Conservation (phyloP, 2,797 vertebrate species). For the Siniperca undulata region DNA sequence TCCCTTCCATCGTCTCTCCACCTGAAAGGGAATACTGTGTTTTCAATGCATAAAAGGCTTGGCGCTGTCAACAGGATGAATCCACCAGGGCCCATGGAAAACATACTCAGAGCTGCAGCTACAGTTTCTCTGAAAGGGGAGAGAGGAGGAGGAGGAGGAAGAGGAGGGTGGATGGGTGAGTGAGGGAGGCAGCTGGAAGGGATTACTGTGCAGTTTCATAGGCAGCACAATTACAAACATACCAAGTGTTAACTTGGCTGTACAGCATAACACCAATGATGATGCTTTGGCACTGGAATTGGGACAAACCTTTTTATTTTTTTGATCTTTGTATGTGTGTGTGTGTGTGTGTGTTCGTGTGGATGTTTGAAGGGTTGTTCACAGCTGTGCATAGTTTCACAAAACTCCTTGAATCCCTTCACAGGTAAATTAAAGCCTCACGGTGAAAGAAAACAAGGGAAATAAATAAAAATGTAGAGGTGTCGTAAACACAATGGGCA, state of each 20-base stretch:
- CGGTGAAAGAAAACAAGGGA: not conserved
- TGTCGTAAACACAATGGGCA: slow-evolving; percentile 62
- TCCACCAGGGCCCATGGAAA: slow-evolving; percentile 78
- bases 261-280: slow-evolving; percentile 71
- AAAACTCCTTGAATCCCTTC: slow-evolving; percentile 9
- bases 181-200: slow-evolving; percentile 83
- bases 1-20: slow-evolving; percentile 74
- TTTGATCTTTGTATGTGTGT: slow-evolving; percentile 26
- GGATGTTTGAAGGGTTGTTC: slow-evolving; percentile 27
- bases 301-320: slow-evolving; percentile 43
- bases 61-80: slow-evolving; percentile 82
- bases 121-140: slow-evolving; percentile 78
- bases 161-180: slow-evolving; percentile 71
- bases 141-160: slow-evolving; percentile 47
- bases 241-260: slow-evolving; percentile 78
- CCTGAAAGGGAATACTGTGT: slow-evolving; percentile 84
- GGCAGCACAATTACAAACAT: slow-evolving; percentile 81
- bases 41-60: slow-evolving; percentile 82
- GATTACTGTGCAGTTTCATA: slow-evolving; percentile 82
- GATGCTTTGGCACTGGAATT: slow-evolving; percentile 65
- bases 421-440: slow-evolving; percentile 53
- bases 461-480: slow-evolving; percentile 31
- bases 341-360: slow-evolving; percentile 15
- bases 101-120: slow-evolving; percentile 73
- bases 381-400: slow-evolving; percentile 47